A percentile compares a stretch with the other conserved stretches of the same genome.
Conservation (phyloP, 2,113 vertebrate species). For the Mus spicilegus region DNA sequence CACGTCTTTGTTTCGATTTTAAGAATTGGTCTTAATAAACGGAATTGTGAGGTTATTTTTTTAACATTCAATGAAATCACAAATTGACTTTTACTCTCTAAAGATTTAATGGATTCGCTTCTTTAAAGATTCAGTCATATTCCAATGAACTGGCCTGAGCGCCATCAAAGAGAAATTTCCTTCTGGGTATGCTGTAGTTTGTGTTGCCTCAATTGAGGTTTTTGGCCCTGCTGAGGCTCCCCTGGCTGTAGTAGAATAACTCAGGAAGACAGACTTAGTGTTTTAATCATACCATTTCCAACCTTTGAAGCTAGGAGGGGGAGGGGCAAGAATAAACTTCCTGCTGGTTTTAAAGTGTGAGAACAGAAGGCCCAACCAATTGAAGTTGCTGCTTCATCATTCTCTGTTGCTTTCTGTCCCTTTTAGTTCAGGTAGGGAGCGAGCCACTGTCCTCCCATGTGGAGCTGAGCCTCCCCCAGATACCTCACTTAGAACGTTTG, state of each 20-base stretch:
- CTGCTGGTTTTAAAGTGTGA: constrained; percentile 51
- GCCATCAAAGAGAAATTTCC: constrained; percentile 37
- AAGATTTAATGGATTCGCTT: not conserved
- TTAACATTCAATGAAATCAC: constrained; percentile 52
- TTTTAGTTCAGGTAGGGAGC: not conserved
- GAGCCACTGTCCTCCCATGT: not conserved
- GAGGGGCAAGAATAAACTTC: constrained; percentile 62
- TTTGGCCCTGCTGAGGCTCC: constrained; percentile 10
- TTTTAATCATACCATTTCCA: constrained; percentile 66
- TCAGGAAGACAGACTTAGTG: constrained; percentile 64
- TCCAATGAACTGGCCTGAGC: constrained; percentile 12
- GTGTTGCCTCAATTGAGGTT: not conserved
- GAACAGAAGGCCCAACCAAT: constrained; percentile 20
- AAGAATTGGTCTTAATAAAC: not conserved
- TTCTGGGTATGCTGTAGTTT: not conserved
- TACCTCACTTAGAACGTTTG: not conserved
- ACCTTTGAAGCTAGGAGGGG: constrained; percentile 6
- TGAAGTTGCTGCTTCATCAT: not conserved
- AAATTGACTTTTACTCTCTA: constrained; percentile 45
- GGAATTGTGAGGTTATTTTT: constrained; percentile 33
- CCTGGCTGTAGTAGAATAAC: not conserved
- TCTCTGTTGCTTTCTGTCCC: not conserved
- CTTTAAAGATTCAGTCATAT: constrained; percentile 48
- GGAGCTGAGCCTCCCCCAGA: not conserved
- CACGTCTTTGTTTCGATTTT: not conserved